Evolutionary conservation across 1,140 invertebrate species (phyloP).

Genomic region (Zaprionus capensis): DNA sequence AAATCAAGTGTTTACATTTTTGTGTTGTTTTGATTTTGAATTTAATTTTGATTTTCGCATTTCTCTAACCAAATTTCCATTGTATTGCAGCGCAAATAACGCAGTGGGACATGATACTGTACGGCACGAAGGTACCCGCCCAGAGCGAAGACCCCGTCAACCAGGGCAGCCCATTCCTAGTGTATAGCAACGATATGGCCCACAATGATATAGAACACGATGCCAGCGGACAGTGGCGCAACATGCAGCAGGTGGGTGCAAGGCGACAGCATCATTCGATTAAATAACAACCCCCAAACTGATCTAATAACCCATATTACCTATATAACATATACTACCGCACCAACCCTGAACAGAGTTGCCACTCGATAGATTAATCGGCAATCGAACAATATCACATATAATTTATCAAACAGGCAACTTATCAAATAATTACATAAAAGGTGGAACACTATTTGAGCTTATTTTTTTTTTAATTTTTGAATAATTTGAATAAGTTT

Average conservation of each 20-base stretch:
- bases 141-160: constrained; percentile 84
- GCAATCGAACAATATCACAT: background rate
- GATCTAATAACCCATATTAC: background rate
- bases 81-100: constrained; percentile 85
- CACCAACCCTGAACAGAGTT: background rate
- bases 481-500: too few species aligned
- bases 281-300: background rate
- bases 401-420: background rate
- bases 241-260: constrained; percentile 82
- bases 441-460: background rate
- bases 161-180: constrained; percentile 48
- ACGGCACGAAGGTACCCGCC: constrained; percentile 89
- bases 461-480: background rate
- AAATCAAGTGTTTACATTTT: constrained; percentile 55
- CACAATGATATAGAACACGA: constrained; percentile 75
- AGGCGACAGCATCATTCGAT: background rate
- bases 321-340: background rate
- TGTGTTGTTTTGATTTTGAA: constrained; percentile 28
- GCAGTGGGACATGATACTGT: constrained; percentile 91
- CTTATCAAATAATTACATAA: background rate
- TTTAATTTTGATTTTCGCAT: constrained; percentile 15
- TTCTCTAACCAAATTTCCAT: constrained; percentile 3
- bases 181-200: constrained; percentile 68
- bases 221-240: constrained; percentile 78
- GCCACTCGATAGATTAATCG: background rate